A percentile compares a stretch with the other conserved stretches of the same genome.
These are phyloP conservation scores for Epicauta chinensis DNA, from an alignment of 1,140 invertebrate species.

Conservation along the genomic window DNA sequence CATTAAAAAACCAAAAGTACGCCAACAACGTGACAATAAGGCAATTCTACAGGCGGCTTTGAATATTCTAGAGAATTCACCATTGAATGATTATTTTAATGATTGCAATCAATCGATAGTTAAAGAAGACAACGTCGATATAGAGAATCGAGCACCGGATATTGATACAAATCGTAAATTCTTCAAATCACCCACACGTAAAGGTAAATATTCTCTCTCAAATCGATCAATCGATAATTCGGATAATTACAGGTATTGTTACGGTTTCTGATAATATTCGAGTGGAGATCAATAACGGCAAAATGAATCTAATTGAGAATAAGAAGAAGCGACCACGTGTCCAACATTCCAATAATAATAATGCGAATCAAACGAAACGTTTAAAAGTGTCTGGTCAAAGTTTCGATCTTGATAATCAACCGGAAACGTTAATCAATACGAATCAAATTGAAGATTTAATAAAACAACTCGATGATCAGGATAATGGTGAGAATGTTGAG, in stretches of 20 bases:
- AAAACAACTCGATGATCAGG: conserved; percentile 9
- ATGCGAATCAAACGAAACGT: not conserved
- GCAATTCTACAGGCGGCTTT: conserved; percentile 28
- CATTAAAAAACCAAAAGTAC: conserved; percentile 45
- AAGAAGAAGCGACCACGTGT: conserved; percentile 13
- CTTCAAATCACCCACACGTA: conserved; percentile 31
- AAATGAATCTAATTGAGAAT: conserved; percentile 20
- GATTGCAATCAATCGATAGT: too few relatives aligned
- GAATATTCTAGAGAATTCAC: conserved; percentile 33
- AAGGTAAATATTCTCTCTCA: conserved; percentile 1
- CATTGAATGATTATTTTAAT: conserved; percentile 36
- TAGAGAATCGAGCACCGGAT: too few relatives aligned
- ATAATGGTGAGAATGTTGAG: not conserved
- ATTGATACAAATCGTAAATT: conserved; percentile 30
- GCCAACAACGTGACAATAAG: conserved; percentile 5
- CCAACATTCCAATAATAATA: not conserved
- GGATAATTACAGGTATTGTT: conserved; percentile 4
- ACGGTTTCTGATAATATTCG: conserved; percentile 29
- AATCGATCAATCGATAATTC: too few relatives aligned
- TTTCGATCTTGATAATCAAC: not conserved
- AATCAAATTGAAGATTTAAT: conserved; percentile 4
- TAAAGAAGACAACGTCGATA: too few relatives aligned
- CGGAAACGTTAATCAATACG: not conserved
- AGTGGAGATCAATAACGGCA: conserved; percentile 27
- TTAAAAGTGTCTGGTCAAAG: not conserved